Conservation (phyloP, 2,113 vertebrate genomes). For the Dinomys branickii region DNA sequence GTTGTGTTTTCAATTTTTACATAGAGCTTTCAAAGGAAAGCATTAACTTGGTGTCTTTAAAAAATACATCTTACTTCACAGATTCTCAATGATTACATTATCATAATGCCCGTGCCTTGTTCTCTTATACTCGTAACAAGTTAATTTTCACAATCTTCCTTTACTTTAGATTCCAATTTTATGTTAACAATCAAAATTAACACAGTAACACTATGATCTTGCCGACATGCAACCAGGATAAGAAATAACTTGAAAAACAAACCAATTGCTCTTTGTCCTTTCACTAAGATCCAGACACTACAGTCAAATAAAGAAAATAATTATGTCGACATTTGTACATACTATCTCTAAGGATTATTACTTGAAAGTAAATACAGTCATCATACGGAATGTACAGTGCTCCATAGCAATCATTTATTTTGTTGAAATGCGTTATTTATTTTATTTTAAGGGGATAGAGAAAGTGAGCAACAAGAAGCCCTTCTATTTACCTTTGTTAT, state of each 20-base stretch:
- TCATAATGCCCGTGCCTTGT: conserved; percentile 81
- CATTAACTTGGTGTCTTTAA: conserved; percentile 86
- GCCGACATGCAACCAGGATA: conserved; percentile 48
- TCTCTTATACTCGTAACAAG: conserved; percentile 78
- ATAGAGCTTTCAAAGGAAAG: conserved; percentile 83
- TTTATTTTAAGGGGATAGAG: conserved; percentile 77
- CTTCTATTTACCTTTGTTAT: conserved; percentile 69
- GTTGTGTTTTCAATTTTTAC: conserved; percentile 86
- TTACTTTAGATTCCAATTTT: conserved; percentile 80
- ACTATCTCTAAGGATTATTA: conserved; percentile 76
- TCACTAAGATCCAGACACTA: conserved; percentile 68
- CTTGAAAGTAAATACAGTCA: conserved; percentile 79
- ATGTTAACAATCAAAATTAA: conserved; percentile 82
- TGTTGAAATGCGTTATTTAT: conserved; percentile 79
- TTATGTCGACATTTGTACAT: conserved; percentile 73
- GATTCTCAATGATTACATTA: conserved; percentile 83
- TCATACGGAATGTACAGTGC: conserved; percentile 40
- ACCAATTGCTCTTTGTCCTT: conserved; percentile 75
- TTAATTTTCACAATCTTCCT: conserved; percentile 81
- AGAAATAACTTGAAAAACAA: conserved; percentile 78
- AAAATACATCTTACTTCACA: conserved; percentile 84
- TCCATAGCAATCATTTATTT: conserved; percentile 80
- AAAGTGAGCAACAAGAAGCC: conserved; percentile 62
- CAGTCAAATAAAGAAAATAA: conserved; percentile 82
- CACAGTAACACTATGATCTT: conserved; percentile 74